Percentiles rank a stretch among this genome's conserved stretches.
phyloP scores from a whole-genome alignment of 2,888 invertebrate species.

The Apantesis nais region DNA sequence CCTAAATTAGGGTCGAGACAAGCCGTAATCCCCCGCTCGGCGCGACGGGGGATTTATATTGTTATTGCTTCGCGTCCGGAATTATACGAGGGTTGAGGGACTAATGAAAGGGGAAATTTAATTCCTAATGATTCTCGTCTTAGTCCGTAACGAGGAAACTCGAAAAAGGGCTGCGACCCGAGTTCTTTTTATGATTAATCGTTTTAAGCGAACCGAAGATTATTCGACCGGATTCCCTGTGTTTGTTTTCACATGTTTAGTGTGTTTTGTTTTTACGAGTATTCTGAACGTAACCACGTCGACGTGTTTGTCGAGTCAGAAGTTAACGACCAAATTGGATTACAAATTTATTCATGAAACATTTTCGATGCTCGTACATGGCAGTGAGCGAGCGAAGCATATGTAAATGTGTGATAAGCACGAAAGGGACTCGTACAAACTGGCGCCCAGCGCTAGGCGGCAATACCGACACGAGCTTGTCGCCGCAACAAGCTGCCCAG shows the following conservation, averaged over 20 bases:
- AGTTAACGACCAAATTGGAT: slow-evolving; percentile 80
- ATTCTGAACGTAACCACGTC: slow-evolving; percentile 57
- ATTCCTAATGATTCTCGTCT: slow-evolving; percentile 86
- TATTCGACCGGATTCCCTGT: slow-evolving; percentile 69
- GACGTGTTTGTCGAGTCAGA: slow-evolving; percentile 68
- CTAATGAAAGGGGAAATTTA: slow-evolving; percentile 87
- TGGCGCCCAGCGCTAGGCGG: slow-evolving; percentile 38
- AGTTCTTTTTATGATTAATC: slow-evolving; percentile 81
- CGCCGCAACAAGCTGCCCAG: slow-evolving; percentile 34
- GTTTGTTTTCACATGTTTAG: slow-evolving; percentile 62
- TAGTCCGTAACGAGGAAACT: slow-evolving; percentile 85
- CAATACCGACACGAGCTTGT: slow-evolving; percentile 34
- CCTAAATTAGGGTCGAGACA: slow-evolving; percentile 86
- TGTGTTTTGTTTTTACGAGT: slow-evolving; percentile 62
- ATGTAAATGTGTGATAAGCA: slow-evolving; percentile 83
- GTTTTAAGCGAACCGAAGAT: slow-evolving; percentile 72
- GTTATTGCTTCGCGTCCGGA: slow-evolving; percentile 86
- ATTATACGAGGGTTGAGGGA: slow-evolving; percentile 86
- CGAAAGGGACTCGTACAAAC: slow-evolving; percentile 68
- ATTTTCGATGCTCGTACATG: slow-evolving; percentile 82
- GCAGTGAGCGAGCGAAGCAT: slow-evolving; percentile 74
- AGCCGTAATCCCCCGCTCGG: slow-evolving; percentile 85
- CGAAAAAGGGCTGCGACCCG: slow-evolving; percentile 83
- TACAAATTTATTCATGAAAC: slow-evolving; percentile 84
- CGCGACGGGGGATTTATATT: slow-evolving; percentile 86